Base-by-base conservation (phyloP, 2,888 invertebrate species). In the Fissipunctia ypsillon region DNA sequence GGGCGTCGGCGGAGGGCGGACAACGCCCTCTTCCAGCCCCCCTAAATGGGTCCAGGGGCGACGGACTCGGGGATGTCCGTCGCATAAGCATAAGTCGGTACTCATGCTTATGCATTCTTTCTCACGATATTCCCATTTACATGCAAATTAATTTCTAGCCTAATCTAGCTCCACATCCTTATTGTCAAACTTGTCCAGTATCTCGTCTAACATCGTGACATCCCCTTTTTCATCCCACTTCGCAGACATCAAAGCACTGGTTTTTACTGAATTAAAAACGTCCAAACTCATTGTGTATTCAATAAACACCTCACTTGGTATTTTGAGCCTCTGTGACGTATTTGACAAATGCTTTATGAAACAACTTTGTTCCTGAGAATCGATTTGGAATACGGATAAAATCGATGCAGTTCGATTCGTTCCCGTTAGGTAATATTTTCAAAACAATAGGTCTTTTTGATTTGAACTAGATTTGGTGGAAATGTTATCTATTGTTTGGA, bases 351-450 rank as follows among this genome's bases (percentile, higher is more conserved):
- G 83, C 41, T 69, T 65, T 56, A 54, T 68, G 50, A 65, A 60
- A 57, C 43, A 56, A 69, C 6, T 65, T 66, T 35, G 59, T 59
- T 81, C 84, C 84, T 25, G 16, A 63, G 83, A 83, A 81, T 64
- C 2, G 59, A 31, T 19, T 69, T 48, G 38, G 59, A 76, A 73
- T 75, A 77, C 70, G 52, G 50, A 74, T 66, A 69, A 54, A 56
- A 57, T 54, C 31, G 45, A 63, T 80, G 63, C 73, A 73, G 69
- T 69, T 50, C 52, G 43, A 75, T 73, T 48, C 10, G 60, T 75
- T 84, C 71, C 86, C 84, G 85, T 86, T 86, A 84, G 28, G 57
- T 60, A 72, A 81, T 50, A 54, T 65, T 75, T 73, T 69, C 7
- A 57, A 67, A 73, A 86, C 85, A 85, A 84, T 84, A 73, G 72